phyloP scores from a whole-genome alignment of 2,888 invertebrate species.

The Platypus cylindrus region DNA sequence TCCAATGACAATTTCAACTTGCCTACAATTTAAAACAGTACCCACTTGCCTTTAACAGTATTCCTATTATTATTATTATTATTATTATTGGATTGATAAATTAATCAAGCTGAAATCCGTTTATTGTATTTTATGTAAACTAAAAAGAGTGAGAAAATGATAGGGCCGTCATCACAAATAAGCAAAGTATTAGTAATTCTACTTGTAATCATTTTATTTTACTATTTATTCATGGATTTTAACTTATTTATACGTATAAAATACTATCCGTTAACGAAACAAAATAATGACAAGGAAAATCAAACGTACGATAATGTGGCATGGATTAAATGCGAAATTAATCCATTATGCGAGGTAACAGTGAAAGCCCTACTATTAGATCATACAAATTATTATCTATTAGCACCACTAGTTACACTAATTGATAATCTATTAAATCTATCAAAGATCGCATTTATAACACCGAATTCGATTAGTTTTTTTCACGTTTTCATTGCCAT shows the following conservation, averaged over 20 bases:
- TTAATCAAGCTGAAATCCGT: too few species aligned
- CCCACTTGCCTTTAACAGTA: neutral
- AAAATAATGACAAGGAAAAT: slow-evolving; percentile 26
- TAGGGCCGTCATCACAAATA: slow-evolving; percentile 60
- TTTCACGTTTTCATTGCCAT: slow-evolving; percentile 63
- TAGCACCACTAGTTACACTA: slow-evolving; percentile 65
- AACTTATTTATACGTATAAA: slow-evolving; percentile 58
- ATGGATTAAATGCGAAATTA: slow-evolving; percentile 56
- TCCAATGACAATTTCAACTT: slow-evolving; percentile 5
- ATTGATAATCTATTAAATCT: slow-evolving; percentile 48
- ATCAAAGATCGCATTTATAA: slow-evolving; percentile 41
- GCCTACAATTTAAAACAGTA: slow-evolving; percentile 1
- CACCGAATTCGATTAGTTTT: slow-evolving; percentile 74
- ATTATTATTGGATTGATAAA: too few species aligned
- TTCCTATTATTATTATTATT: too few species aligned
- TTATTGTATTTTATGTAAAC: neutral
- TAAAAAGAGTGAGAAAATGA: slow-evolving; percentile 39
- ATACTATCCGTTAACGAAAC: slow-evolving; percentile 49
- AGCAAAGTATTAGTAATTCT: slow-evolving; percentile 53
- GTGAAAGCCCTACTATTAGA: slow-evolving; percentile 74
- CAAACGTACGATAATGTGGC: slow-evolving; percentile 40
- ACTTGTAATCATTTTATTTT: slow-evolving; percentile 44
- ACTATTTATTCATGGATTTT: slow-evolving; percentile 61
- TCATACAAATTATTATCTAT: slow-evolving; percentile 71
- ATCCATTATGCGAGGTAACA: slow-evolving; percentile 68